A percentile compares a stretch with the other conserved stretches of the same genome.
These are phyloP conservation scores for Pseudopleuronectes americanus DNA, from an alignment of 2,797 vertebrate genomes.

Conservation along the genomic window DNA sequence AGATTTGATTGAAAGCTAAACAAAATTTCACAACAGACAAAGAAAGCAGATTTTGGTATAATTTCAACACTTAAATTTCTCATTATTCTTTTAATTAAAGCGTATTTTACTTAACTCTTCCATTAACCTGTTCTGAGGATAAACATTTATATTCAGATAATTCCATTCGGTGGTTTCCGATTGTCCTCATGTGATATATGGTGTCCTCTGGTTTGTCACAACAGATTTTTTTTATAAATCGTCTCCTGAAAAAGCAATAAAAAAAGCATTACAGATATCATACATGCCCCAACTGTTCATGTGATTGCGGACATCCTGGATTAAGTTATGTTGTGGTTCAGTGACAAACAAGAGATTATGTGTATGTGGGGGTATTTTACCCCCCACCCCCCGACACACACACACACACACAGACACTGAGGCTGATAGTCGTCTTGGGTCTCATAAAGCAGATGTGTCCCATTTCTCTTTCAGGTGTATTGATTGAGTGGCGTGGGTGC, in stretches of 20 bases:
- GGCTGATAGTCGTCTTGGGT: neutral
- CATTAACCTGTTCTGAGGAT: neutral
- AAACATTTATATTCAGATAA: neutral
- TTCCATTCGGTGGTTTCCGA: too few species aligned
- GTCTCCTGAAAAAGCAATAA: neutral
- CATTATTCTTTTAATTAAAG: too few species aligned
- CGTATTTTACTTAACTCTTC: too few species aligned
- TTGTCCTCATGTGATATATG: neutral
- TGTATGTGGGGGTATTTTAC: neutral
- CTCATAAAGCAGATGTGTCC: slow-evolving; percentile 31
- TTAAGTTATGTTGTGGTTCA: too few species aligned
- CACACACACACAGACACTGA: neutral
- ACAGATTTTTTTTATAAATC: neutral
- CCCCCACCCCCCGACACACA: neutral
- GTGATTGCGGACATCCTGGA: too few species aligned
- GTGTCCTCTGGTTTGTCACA: neutral
- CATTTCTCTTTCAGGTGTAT: neutral
- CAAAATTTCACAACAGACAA: too few species aligned
- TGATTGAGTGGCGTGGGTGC: neutral
- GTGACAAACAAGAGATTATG: neutral
- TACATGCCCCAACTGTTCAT: too few species aligned
- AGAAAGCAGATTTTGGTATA: too few species aligned
- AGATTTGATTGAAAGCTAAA: too few species aligned
- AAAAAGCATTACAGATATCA: too few species aligned
- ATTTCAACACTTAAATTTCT: too few species aligned